phyloP scores from a whole-genome alignment of 2,888 invertebrate genomes.

The Folsomia candida region DNA sequence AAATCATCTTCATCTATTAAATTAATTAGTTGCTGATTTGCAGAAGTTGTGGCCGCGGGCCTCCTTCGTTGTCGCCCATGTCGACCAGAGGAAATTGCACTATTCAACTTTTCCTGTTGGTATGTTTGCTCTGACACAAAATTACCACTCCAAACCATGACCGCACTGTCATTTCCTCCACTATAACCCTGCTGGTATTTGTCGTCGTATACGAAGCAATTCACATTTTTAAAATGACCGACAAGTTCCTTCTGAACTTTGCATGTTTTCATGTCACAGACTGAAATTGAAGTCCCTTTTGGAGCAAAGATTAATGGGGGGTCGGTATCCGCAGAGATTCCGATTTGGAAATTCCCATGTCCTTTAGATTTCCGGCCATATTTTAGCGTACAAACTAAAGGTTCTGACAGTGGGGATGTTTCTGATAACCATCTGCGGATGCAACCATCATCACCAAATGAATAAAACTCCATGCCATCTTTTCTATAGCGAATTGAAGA shows the following conservation, averaged over 20 bases:
- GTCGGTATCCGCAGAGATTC: conserved; percentile 24
- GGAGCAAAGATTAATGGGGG: conserved; percentile 34
- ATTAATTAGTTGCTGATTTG: conserved; percentile 18
- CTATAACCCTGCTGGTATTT: conserved; percentile 32
- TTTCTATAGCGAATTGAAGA: conserved; percentile 25
- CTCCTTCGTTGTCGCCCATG: not conserved
- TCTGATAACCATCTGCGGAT: conserved; percentile 32
- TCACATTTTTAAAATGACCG: conserved; percentile 35
- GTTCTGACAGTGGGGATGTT: conserved; percentile 13
- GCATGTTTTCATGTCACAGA: conserved; percentile 35
- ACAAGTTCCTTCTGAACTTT: conserved; percentile 22
- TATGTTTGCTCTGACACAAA: conserved; percentile 24
- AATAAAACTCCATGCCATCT: conserved; percentile 32
- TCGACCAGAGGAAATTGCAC: not conserved
- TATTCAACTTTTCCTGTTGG: conserved; percentile 24
- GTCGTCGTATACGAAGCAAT: conserved; percentile 35
- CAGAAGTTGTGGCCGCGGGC: not conserved
- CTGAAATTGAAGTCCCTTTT: conserved; percentile 26
- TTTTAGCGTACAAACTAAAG: conserved; percentile 22
- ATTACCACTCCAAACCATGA: conserved; percentile 37
- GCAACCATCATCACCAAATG: conserved; percentile 29
- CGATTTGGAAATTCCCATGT: conserved; percentile 33
- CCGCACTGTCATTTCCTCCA: conserved; percentile 33
- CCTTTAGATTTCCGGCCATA: conserved; percentile 29
- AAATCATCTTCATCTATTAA: conserved; percentile 29